Evolutionary conservation across 2,888 invertebrate species (phyloP).

Genomic region (Nephrotoma appendiculata): DNA sequence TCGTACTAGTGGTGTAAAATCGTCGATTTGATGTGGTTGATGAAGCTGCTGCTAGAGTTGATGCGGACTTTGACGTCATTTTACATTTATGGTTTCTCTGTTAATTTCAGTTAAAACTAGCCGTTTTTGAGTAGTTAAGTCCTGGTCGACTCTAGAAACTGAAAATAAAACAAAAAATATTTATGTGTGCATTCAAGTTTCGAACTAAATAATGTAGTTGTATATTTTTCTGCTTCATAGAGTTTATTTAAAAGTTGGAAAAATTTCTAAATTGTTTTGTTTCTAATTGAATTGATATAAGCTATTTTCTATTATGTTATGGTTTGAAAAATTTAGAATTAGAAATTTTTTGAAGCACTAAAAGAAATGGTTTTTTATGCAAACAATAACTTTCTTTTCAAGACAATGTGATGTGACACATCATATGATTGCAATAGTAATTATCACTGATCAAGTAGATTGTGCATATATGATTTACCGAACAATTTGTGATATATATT

Average conservation of each 20-base stretch:
- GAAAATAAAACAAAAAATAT: neutral
- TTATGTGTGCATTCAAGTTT: neutral
- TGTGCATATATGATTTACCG: too few relatives aligned
- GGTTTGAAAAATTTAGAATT: neutral
- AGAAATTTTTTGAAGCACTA: neutral
- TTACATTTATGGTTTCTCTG: neutral
- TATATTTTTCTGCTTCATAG: neutral
- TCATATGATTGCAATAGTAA: too few relatives aligned
- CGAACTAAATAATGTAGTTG: neutral
- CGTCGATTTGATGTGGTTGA: slow-evolving; percentile 9
- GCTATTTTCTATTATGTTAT: neutral
- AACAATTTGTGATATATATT: too few relatives aligned
- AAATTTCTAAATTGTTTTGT: neutral
- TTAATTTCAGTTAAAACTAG: neutral
- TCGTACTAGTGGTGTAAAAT: slow-evolving; percentile 6
- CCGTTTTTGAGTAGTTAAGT: neutral
- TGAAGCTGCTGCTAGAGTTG: slow-evolving; percentile 5
- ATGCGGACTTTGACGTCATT: neutral
- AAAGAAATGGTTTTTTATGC: neutral
- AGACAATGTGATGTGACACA: too few relatives aligned
- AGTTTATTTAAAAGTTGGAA: neutral
- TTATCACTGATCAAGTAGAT: too few relatives aligned
- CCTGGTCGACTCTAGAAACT: neutral
- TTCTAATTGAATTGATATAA: neutral
- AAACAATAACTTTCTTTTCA: neutral